phyloP scores from a whole-genome alignment of 2,888 invertebrate genomes.

The Octonoba sinensis region DNA sequence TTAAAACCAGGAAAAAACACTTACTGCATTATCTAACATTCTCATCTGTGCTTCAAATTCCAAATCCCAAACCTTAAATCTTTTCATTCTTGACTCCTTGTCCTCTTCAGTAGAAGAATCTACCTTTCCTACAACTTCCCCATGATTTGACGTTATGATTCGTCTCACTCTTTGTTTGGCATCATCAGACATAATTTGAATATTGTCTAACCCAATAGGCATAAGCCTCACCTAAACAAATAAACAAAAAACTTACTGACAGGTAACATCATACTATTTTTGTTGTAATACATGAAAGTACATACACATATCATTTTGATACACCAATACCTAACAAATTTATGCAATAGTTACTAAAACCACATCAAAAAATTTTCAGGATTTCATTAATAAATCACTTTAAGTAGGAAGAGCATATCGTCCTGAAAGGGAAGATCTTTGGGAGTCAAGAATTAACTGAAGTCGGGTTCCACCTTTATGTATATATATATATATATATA shows the following conservation, averaged over 20 bases:
- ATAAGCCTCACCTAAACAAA: conserved; percentile 73
- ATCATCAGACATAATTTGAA: conserved; percentile 82
- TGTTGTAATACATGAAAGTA: too few relatives aligned
- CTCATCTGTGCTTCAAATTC: conserved; percentile 98
- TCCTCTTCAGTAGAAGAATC: conserved; percentile 74
- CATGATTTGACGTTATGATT: conserved; percentile 69
- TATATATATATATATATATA: too few relatives aligned
- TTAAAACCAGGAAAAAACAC: conserved; percentile 72
- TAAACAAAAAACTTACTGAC: not conserved
- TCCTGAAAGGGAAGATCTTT: too few relatives aligned
- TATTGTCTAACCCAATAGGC: conserved; percentile 83
- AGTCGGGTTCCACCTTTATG: too few relatives aligned
- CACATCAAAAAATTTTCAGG: too few relatives aligned
- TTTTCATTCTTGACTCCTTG: conserved; percentile 72
- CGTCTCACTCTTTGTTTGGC: conserved; percentile 75
- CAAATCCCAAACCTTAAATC: conserved; percentile 91
- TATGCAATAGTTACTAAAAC: too few relatives aligned
- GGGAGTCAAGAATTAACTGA: too few relatives aligned
- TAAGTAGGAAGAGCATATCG: too few relatives aligned
- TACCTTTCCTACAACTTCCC: conserved; percentile 67
- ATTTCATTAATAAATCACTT: too few relatives aligned
- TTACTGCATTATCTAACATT: conserved; percentile 92
- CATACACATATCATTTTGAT: too few relatives aligned
- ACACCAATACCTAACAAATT: too few relatives aligned
- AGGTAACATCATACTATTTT: too few relatives aligned